Percentiles rank a stretch among this genome's conserved stretches.
Evolutionary conservation across 2,888 invertebrate species (phyloP).

Genomic region (Nemapogon koenigi): DNA sequence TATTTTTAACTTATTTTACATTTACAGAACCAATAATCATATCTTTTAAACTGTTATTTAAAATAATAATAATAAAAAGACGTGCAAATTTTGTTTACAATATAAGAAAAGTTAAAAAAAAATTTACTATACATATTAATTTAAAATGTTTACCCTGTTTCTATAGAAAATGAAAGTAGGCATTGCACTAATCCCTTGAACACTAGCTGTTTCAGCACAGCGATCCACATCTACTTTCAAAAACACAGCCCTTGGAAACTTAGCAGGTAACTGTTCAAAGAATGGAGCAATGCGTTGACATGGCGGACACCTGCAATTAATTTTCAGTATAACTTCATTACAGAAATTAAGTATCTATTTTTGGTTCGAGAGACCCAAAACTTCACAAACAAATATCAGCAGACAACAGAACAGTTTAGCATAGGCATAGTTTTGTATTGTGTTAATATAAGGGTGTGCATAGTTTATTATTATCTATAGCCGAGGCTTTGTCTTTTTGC

Average conservation of each 20-base stretch:
- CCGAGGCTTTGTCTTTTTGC: too few species aligned
- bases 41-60: too few species aligned
- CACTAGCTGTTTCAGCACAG: slow-evolving; percentile 86
- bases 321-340: not conserved
- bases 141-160: slow-evolving; percentile 67
- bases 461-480: too few species aligned
- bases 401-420: too few species aligned
- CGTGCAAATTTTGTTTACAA: too few species aligned
- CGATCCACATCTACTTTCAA: slow-evolving; percentile 95
- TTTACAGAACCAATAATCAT: too few species aligned
- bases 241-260: slow-evolving; percentile 89
- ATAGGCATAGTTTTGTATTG: too few species aligned
- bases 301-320: slow-evolving; percentile 86
- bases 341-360: not conserved
- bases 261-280: slow-evolving; percentile 86
- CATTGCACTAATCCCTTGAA: slow-evolving; percentile 94
- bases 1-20: too few species aligned
- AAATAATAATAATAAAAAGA: too few species aligned
- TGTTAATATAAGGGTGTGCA: too few species aligned
- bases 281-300: slow-evolving; percentile 94
- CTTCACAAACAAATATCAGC: too few species aligned
- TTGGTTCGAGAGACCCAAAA: not conserved
- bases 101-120: not conserved
- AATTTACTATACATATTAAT: too few species aligned
- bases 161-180: slow-evolving; percentile 97